Base-by-base conservation (phyloP, 1,140 invertebrate genomes). In the Aleiodes sp. region DNA sequence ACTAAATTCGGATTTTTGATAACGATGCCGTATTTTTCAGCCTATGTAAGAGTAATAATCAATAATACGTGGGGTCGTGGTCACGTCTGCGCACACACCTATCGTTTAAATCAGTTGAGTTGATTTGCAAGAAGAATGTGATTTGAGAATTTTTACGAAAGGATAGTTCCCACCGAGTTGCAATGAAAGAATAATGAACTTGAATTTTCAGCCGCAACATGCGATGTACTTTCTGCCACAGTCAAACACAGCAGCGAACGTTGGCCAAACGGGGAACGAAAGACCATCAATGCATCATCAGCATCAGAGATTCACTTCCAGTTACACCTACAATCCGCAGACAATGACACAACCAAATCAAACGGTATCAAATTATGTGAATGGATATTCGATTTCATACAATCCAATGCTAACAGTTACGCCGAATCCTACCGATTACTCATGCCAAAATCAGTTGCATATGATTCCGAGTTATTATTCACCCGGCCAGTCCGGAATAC, bases 151-250 rank as follows among this genome's bases (percentile, higher is more conserved):
- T n/a, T n/a, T n/a, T n/a, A n/a, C n/a, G n/a, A n/a, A n/a, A n/a
- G n/a, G n/a, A n/a, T n/a, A n/a, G n/a, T n/a, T n/a, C n/a, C n/a
- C n/a, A n/a, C n/a, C n/a, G n/a, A n/a, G n/a, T n/a, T n/a, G n/a
- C n/a, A n/a, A n/a, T n/a, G n/a, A n/a, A n/a, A n/a, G n/a, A n/a
- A n/a, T n/a, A n/a, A n/a, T n/a, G n/a, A n/a, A n/a, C n/a, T n/a
- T n/a, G n/a, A n/a, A 60, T 70, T 76, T 70, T 14, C 57, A 84
- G 82, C 73, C 80, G 0, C 84, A 84, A 29, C 84, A 85, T 68
- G 76, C 83, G 4, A 85, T 86, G 84, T 85, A 85, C 35, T 85
- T 85, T 24, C 78, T 85, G 43, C 81, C 82, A 65, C 82, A 78
- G 77, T 65, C 83, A 83, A 41, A 79, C 77, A 77, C 73, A 79